Evolutionary conservation across 2,113 vertebrate species (phyloP).

Genomic region (Poeciliopsis retropinna): DNA sequence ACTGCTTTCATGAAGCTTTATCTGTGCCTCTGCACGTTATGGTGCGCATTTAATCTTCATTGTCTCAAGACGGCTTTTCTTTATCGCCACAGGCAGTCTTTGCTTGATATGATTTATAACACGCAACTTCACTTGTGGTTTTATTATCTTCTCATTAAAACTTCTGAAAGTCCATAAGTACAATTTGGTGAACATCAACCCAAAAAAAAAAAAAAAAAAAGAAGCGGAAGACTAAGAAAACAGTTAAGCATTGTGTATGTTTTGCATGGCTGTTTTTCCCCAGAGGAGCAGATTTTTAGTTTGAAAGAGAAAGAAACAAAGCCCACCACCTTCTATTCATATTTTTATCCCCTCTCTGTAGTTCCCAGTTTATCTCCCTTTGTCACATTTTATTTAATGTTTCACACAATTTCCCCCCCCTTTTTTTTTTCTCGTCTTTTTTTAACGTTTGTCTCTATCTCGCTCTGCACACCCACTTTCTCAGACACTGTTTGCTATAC

Average conservation of each 20-base stretch:
- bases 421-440: not conserved
- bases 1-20: slow-evolving; percentile 45
- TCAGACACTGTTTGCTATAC: slow-evolving; percentile 37
- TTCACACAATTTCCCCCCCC: slow-evolving; percentile 13
- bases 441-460: slow-evolving; percentile 40
- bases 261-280: not conserved
- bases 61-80: slow-evolving; percentile 1
- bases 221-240: not conserved
- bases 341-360: slow-evolving; percentile 13
- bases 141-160: slow-evolving; percentile 44
- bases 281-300: not conserved
- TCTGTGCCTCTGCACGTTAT: not conserved
- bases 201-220: not conserved
- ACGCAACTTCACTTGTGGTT: slow-evolving; percentile 31
- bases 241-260: not conserved
- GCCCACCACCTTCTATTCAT: not conserved
- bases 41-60: slow-evolving; percentile 37
- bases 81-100: slow-evolving; percentile 5
- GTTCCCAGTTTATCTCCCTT: slow-evolving; percentile 26
- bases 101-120: slow-evolving; percentile 29
- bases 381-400: slow-evolving; percentile 27
- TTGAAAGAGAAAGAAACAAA: not conserved
- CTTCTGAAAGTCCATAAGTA: slow-evolving; percentile 28
- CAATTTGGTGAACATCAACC: slow-evolving; percentile 28
- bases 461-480: slow-evolving; percentile 38